These are phyloP conservation scores for Lumbricus terrestris DNA, from an alignment of 2,888 invertebrate species.

Conservation along the genomic window DNA sequence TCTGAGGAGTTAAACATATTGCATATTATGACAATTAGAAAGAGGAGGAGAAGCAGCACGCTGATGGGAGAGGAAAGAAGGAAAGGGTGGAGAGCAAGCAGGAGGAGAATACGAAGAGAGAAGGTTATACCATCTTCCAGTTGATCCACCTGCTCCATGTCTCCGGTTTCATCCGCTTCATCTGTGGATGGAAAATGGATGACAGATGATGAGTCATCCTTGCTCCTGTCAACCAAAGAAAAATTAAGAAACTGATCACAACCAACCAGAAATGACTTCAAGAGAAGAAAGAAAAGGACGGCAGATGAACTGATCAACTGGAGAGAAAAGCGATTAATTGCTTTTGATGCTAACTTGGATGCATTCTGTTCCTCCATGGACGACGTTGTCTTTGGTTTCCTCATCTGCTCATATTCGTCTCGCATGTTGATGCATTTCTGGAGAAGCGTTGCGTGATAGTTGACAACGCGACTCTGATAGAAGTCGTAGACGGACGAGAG, in stretches of 20 bases:
- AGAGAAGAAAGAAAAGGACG: not conserved
- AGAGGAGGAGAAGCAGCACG: no score
- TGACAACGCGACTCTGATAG: slow-evolving; percentile 62
- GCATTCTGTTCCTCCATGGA: slow-evolving; percentile 18
- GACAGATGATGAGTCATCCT: slow-evolving; percentile 47
- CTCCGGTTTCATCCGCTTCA: slow-evolving; percentile 52
- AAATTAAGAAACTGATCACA: no score
- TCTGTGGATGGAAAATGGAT: slow-evolving; percentile 54
- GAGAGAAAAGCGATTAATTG: not conserved
- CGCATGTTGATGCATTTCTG: slow-evolving; percentile 52
- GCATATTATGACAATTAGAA: no score
- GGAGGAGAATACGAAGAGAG: not conserved
- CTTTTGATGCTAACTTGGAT: slow-evolving; percentile 16
- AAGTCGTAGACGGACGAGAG: slow-evolving; percentile 65
- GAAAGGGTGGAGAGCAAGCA: not conserved
- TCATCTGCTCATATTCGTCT: slow-evolving; percentile 57
- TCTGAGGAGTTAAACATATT: no score
- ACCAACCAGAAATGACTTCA: no score
- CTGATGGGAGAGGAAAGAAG: not conserved
- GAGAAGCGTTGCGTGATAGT: slow-evolving; percentile 54
- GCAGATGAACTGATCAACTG: not conserved
- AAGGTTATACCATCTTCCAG: slow-evolving; percentile 48
- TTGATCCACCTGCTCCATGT: slow-evolving; percentile 51
- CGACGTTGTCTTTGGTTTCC: slow-evolving; percentile 38
- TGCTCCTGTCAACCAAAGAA: not conserved